These are phyloP conservation scores for Paramormyrops hopkinsi DNA, from an alignment of 2,797 vertebrate genomes.

Conservation along the genomic window DNA sequence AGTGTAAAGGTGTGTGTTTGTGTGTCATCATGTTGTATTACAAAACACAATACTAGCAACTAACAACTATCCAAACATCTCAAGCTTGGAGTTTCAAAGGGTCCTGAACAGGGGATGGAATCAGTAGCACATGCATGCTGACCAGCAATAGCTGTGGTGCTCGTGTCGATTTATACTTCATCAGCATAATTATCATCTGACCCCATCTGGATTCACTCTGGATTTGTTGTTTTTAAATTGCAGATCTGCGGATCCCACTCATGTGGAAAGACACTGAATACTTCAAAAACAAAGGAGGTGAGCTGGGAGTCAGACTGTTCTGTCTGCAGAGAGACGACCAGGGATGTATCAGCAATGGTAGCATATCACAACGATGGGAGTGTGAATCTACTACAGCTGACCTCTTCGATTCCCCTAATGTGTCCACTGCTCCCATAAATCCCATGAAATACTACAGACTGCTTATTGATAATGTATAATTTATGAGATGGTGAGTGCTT, in stretches of 20 bases:
- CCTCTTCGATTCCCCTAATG: background rate
- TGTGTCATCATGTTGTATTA: background rate
- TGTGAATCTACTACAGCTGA: background rate
- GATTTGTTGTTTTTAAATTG: constrained; percentile 19
- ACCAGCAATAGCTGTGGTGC: background rate
- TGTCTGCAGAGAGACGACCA: background rate
- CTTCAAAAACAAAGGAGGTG: constrained; percentile 96
- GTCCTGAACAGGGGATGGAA: background rate
- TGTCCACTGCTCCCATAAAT: background rate
- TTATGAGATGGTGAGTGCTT: background rate
- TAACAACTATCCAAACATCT: background rate
- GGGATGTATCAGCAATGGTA: background rate
- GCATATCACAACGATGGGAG: background rate
- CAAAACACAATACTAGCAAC: background rate
- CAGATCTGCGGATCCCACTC: constrained; percentile 88
- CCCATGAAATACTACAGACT: background rate
- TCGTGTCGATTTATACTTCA: background rate
- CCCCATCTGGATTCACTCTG: background rate
- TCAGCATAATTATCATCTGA: background rate
- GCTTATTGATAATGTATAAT: background rate
- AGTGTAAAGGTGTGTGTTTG: background rate
- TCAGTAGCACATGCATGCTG: background rate
- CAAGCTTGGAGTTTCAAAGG: background rate
- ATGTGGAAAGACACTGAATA: constrained; percentile 98
- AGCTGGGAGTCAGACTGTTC: constrained; percentile 29